phyloP scores from a whole-genome alignment of 2,797 vertebrate species.

The Rhinoraja longicauda region DNA sequence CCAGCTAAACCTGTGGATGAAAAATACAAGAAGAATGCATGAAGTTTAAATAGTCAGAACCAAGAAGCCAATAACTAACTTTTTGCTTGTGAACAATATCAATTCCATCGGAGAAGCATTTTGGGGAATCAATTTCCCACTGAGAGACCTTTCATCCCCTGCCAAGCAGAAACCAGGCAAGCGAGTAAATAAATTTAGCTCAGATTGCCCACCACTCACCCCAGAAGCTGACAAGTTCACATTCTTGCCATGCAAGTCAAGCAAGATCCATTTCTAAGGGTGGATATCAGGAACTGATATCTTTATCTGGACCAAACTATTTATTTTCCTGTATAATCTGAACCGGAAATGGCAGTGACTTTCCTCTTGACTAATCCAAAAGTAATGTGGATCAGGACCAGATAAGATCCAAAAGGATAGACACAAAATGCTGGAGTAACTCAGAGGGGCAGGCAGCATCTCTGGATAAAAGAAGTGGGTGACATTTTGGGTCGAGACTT shows the following conservation, averaged over 20 bases:
- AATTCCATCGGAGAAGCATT: background rate
- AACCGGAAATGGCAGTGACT: background rate
- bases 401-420: background rate
- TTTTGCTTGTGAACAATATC: background rate
- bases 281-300: background rate
- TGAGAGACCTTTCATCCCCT: background rate
- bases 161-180: background rate
- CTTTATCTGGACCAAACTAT: background rate
- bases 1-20: constrained; percentile 73
- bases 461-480: too few species aligned
- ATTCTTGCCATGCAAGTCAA: background rate
- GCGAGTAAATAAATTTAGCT: background rate
- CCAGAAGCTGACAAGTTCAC: background rate
- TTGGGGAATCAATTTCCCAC: background rate
- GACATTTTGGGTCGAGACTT: too few species aligned
- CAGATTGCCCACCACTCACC: background rate
- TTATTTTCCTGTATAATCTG: background rate
- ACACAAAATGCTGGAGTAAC: too few species aligned
- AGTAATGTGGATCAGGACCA: background rate
- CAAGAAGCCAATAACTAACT: background rate
- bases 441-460: too few species aligned
- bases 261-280: background rate
- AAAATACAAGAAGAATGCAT: background rate
- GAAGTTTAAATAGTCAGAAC: background rate
- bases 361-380: background rate